Conservation (phyloP, 2,797 vertebrate genomes). For the Nasua narica region DNA sequence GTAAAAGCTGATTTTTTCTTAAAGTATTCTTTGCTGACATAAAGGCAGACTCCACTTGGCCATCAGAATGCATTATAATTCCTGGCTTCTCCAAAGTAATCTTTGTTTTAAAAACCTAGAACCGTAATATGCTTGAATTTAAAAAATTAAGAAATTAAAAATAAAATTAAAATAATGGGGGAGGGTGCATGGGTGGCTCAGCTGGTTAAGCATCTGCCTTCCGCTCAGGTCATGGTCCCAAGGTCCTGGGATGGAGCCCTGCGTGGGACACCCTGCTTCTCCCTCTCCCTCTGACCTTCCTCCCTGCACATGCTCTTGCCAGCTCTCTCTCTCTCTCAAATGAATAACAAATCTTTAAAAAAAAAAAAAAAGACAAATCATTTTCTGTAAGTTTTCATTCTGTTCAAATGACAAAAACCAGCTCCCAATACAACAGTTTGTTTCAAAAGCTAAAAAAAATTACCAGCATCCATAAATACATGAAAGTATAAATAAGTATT, state of each 20-base stretch:
- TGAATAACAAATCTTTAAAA: no score
- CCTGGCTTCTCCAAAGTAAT: slow-evolving; percentile 38
- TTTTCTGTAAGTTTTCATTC: background rate
- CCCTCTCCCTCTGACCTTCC: background rate
- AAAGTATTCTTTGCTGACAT: background rate
- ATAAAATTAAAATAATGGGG: background rate
- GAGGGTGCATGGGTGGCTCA: no score
- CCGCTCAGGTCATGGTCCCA: background rate
- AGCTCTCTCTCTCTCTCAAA: no score
- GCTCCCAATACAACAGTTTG: background rate
- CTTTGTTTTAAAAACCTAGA: background rate
- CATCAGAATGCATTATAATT: background rate
- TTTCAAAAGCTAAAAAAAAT: background rate
- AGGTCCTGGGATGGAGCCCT: background rate
- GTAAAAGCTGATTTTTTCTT: background rate
- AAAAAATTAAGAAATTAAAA: background rate
- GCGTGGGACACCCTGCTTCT: background rate
- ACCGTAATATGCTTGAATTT: background rate
- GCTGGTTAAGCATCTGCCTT: background rate
- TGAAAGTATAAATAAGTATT: background rate
- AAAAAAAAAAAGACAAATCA: background rate
- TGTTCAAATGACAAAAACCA: background rate
- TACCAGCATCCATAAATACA: background rate
- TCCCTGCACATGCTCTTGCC: no score
- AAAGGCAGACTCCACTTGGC: background rate